These are phyloP conservation scores for Philereme transversata DNA, from an alignment of 2,888 invertebrate species.

Conservation along the genomic window DNA sequence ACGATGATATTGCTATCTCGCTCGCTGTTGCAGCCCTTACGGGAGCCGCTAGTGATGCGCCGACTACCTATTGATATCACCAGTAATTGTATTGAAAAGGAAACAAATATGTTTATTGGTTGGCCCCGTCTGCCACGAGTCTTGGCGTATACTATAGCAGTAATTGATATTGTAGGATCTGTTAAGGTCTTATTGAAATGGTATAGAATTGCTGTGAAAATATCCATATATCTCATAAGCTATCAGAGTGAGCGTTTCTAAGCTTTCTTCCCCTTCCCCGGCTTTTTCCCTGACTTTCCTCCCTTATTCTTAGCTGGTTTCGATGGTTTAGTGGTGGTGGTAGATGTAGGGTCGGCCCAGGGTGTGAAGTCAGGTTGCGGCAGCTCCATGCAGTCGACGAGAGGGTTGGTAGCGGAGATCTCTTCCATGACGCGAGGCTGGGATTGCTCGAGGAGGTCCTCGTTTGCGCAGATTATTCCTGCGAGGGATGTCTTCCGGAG, in stretches of 20 bases:
- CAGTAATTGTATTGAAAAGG: too few species aligned
- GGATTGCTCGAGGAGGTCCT: constrained; percentile 85
- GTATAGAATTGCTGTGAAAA: too few species aligned
- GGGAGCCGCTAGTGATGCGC: too few species aligned
- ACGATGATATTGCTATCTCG: too few species aligned
- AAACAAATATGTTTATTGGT: too few species aligned
- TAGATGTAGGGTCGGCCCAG: constrained; percentile 77
- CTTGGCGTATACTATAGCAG: too few species aligned
- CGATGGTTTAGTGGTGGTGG: constrained; percentile 7
- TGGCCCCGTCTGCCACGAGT: too few species aligned
- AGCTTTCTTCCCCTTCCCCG: constrained; percentile 27
- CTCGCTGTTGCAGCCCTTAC: too few species aligned
- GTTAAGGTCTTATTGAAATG: too few species aligned
- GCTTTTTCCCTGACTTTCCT: constrained; percentile 5
- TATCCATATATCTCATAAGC: too few species aligned
- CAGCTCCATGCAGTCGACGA: constrained; percentile 86
- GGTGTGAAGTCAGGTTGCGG: constrained; percentile 81
- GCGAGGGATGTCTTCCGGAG: constrained; percentile 91
- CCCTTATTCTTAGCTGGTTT: constrained; percentile 4
- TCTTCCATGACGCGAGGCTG: constrained; percentile 89
- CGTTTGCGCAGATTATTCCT: constrained; percentile 90
- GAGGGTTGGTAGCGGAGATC: constrained; percentile 81
- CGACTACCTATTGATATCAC: too few species aligned
- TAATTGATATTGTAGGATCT: too few species aligned
- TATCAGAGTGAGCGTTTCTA: constrained; percentile 1